Evolutionary conservation across 2,113 vertebrate species (phyloP).

Genomic region (Zapornia atra): DNA sequence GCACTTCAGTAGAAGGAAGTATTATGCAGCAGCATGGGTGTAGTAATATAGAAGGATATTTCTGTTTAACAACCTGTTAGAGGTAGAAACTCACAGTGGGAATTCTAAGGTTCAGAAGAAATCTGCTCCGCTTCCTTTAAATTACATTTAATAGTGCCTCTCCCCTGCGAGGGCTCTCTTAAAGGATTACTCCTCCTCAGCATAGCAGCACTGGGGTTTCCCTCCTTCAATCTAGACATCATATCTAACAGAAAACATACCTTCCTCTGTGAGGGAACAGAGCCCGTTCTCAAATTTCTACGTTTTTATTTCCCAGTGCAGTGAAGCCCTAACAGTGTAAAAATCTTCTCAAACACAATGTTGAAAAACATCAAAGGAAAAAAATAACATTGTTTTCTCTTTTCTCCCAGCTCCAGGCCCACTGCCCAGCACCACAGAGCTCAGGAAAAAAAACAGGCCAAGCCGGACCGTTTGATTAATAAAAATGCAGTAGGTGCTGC

Average conservation of each 20-base stretch:
- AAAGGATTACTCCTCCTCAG: slow-evolving; percentile 4
- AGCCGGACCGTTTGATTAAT: background rate
- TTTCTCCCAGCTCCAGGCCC: background rate
- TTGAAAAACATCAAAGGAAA: slow-evolving; percentile 19
- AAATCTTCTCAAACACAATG: background rate
- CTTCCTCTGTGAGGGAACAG: background rate
- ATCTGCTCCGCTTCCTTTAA: background rate
- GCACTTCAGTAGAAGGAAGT: background rate
- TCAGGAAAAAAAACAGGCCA: background rate
- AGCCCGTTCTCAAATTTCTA: background rate
- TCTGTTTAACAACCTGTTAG: slow-evolving; percentile 19
- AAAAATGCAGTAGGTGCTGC: background rate
- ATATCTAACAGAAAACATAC: background rate
- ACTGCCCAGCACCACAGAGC: background rate
- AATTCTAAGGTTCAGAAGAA: slow-evolving; percentile 21
- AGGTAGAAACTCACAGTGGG: background rate
- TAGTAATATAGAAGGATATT: background rate
- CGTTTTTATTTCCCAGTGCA: slow-evolving; percentile 11
- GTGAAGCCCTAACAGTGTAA: background rate
- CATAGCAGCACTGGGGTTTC: background rate
- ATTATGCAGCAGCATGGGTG: background rate
- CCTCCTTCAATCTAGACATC: background rate
- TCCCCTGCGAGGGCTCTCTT: background rate
- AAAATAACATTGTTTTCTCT: background rate
- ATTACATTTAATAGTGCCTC: background rate